Conservation (phyloP, 1,140 invertebrate species). For the Ostrea edulis region DNA sequence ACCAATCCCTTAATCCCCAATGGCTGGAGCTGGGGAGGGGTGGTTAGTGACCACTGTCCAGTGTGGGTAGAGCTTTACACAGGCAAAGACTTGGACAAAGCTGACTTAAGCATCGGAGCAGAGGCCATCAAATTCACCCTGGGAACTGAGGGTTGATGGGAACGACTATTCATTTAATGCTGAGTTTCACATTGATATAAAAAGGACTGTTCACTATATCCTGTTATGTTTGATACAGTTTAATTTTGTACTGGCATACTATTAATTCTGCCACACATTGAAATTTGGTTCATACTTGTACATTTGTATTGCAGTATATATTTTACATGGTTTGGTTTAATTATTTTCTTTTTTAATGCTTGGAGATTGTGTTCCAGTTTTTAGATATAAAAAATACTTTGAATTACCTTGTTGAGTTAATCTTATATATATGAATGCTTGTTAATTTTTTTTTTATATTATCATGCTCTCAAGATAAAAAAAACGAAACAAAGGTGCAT, state of each 20-base stretch:
- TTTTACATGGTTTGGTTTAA: no score
- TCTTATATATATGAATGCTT: no score
- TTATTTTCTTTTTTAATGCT: no score
- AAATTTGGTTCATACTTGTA: no score
- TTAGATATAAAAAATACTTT: no score
- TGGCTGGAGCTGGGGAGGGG: constrained; percentile 90
- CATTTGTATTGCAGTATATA: no score
- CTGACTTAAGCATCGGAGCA: constrained; percentile 58
- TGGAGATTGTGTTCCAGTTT: no score
- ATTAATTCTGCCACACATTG: no score
- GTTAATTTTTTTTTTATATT: no score
- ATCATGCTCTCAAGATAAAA: no score
- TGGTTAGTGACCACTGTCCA: constrained; percentile 86
- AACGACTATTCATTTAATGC: neutral
- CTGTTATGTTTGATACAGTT: neutral
- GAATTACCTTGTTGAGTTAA: no score
- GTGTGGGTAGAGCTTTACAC: constrained; percentile 84
- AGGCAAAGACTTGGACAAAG: constrained; percentile 70
- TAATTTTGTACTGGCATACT: neutral
- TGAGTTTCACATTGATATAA: neutral
- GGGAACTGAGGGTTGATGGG: constrained; percentile 37
- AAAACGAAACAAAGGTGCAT: no score
- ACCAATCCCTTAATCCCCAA: constrained; percentile 89
- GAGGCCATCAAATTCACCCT: constrained; percentile 63
- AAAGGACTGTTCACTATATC: neutral